Conservation (phyloP, 2,797 vertebrate genomes). For the Hippoglossus hippoglossus region DNA sequence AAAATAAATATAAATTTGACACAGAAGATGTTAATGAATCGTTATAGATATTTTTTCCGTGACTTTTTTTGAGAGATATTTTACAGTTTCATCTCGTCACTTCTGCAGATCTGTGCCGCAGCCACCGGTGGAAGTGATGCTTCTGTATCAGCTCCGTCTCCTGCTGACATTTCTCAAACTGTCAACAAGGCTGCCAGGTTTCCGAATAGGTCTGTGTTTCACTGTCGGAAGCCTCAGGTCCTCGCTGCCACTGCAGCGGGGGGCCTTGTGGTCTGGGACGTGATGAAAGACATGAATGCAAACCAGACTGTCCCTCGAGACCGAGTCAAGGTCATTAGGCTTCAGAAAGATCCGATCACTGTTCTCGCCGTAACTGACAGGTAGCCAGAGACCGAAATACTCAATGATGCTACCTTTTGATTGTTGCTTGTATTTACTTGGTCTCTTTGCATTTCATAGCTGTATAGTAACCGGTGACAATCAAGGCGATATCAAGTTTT, state of each 20-base stretch:
- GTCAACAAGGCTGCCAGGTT: conserved; percentile 78
- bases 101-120: conserved; percentile 10
- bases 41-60: not conserved
- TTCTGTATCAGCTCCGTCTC: not conserved
- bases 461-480: conserved; percentile 89
- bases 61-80: not conserved
- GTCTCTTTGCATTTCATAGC: conserved; percentile 72
- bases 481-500: conserved; percentile 89
- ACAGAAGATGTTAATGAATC: not conserved
- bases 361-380: conserved; percentile 84
- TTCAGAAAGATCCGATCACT: conserved; percentile 88
- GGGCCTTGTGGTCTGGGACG: conserved; percentile 88
- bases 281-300: not conserved
- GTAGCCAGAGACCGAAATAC: conserved; percentile 56
- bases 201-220: conserved; percentile 88
- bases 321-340: conserved; percentile 72
- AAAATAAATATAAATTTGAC: conserved; percentile 11
- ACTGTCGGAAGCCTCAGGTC: conserved; percentile 77
- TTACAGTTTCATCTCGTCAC: not conserved
- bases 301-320: conserved; percentile 28
- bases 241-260: conserved; percentile 85
- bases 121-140: not conserved
- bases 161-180: conserved; percentile 66
- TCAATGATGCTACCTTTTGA: not conserved
- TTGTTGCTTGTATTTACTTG: conserved; percentile 13